phyloP scores from a whole-genome alignment of 2,888 invertebrate genomes.

The Ennomos quercinarius region DNA sequence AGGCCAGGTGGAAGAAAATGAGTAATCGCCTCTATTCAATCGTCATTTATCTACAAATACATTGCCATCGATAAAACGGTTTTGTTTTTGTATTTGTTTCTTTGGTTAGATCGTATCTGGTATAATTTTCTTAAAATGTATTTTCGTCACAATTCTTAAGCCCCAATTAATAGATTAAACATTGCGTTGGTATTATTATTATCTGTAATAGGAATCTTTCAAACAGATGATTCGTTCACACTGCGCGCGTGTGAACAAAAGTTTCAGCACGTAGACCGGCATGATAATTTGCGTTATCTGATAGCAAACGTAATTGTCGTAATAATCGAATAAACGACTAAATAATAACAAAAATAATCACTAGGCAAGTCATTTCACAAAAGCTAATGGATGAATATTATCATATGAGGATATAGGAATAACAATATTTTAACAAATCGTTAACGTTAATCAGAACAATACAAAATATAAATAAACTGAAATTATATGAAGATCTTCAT shows the following conservation, averaged over 20 bases:
- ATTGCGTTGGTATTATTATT: constrained; percentile 5
- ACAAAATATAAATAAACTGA: too few species aligned
- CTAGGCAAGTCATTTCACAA: neutral
- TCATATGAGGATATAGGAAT: too few species aligned
- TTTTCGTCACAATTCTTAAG: constrained; percentile 10
- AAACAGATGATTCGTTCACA: constrained; percentile 28
- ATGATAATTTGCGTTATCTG: constrained; percentile 12
- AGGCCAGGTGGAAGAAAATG: constrained; percentile 54
- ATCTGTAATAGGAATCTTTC: constrained; percentile 23
- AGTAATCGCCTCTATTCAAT: constrained; percentile 34
- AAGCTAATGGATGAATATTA: neutral
- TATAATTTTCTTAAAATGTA: neutral
- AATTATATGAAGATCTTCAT: too few species aligned
- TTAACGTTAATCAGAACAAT: neutral
- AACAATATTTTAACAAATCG: neutral
- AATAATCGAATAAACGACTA: neutral
- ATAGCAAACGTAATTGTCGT: constrained; percentile 1
- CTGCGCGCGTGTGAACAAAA: constrained; percentile 32
- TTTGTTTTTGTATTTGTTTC: too few species aligned
- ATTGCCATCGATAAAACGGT: neutral
- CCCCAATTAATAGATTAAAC: constrained; percentile 17
- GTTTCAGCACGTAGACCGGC: constrained; percentile 27
- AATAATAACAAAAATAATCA: neutral
- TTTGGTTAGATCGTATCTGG: too few species aligned
- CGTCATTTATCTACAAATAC: constrained; percentile 14